phyloP scores from a whole-genome alignment of 2,888 invertebrate species.

The Monochamus alternatus region DNA sequence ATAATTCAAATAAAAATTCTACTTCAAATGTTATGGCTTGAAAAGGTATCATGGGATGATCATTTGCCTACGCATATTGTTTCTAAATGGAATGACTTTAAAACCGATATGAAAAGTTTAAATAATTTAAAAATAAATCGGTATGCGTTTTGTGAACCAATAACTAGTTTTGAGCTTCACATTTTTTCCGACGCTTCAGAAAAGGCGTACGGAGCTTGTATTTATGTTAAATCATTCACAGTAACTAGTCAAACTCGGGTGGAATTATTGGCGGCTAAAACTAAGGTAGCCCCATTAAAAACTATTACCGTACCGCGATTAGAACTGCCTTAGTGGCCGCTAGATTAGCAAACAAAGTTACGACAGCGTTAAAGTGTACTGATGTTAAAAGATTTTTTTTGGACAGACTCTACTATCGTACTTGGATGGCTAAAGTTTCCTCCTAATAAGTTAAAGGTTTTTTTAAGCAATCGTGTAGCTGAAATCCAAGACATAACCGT shows the following conservation, averaged over 20 bases:
- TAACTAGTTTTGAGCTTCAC: neutral
- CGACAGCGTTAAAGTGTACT: neutral
- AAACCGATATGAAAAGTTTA: neutral
- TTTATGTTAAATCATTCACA: neutral
- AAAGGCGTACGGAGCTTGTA: constrained; percentile 22
- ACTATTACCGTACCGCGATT: constrained; percentile 45
- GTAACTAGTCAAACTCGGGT: neutral
- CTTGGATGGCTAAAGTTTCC: no score
- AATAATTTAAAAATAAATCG: neutral
- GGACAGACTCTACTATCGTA: no score
- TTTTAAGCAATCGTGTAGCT: neutral
- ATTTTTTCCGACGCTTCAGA: neutral
- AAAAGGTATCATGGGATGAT: neutral
- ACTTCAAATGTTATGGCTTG: neutral
- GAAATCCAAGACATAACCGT: neutral
- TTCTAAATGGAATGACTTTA: constrained; percentile 1
- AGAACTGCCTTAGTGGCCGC: constrained; percentile 45
- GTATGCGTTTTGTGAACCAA: neutral
- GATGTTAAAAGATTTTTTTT: no score
- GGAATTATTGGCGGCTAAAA: neutral
- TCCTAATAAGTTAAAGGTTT: neutral
- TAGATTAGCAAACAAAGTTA: constrained; percentile 35
- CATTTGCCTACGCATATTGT: neutral
- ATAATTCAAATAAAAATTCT: constrained; percentile 9
- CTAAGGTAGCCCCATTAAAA: constrained; percentile 1